Conservation (phyloP, 1,140 invertebrate genomes). For the Littorina saxatilis region DNA sequence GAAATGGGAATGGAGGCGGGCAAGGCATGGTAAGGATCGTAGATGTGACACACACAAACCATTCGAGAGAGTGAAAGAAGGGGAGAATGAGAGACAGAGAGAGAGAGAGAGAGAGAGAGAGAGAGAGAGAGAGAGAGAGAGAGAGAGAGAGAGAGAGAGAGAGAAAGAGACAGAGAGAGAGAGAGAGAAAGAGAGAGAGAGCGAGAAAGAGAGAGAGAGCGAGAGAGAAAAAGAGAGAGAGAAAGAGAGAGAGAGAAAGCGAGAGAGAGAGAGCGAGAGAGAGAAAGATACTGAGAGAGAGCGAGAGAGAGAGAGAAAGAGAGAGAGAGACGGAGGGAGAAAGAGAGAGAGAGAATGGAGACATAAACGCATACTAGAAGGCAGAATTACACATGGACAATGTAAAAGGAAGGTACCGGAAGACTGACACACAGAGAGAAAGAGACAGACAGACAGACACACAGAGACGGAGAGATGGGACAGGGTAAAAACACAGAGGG, state of each 20-base stretch:
- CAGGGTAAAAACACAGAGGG: no score
- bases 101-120: neutral
- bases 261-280: constrained; percentile 7
- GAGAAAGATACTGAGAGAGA: neutral
- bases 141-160: neutral
- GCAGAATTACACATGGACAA: no score
- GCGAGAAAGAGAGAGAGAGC: neutral
- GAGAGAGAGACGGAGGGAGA: neutral
- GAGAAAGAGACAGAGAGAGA: neutral
- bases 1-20: no score
- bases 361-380: no score
- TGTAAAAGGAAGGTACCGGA: no score
- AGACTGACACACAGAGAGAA: no score
- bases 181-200: neutral
- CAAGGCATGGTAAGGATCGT: no score
- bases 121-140: neutral
- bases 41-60: no score
- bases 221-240: neutral
- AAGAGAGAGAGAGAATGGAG: neutral
- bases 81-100: neutral
- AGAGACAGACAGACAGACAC: no score
- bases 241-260: neutral
- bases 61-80: no score
- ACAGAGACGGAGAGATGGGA: no score
- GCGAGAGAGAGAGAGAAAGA: neutral